Base-by-base conservation (phyloP, 2,888 invertebrate genomes). In the Arctia plantaginis region DNA sequence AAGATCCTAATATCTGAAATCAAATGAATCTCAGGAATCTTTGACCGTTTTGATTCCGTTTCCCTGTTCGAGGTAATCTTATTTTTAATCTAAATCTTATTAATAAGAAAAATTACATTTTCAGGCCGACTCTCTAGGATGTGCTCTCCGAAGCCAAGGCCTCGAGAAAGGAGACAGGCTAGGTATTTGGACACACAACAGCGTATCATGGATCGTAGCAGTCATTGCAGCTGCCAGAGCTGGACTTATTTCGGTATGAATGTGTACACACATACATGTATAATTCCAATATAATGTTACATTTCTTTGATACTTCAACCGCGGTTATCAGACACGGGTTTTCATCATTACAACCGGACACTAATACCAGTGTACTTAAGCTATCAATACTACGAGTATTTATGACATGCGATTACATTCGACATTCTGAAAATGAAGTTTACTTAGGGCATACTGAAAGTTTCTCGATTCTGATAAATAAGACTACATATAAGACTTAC, bases 111-210 rank as follows among this genome's bases (percentile, higher is more conserved):
- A 20, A 39, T 69, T 59, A 59, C 6, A 62, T 41, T 89, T 90
- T 35, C 88, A 98, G 96, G 97, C 97, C 0, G 97, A 98, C 87
- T 94, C 96, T 65, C 88, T 98, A 12, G 98, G 98, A 1, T 97
- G 97, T 70, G 98, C 98, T 0, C 94, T 99, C 0, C 89, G 97
- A 66, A 96, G 96, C 27, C 91, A 98, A 47, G 98, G 98, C 0
- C 90, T 98, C 72, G 90, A 96, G 82, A 97, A 96, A 77, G 98
- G 98, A 0, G 98, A 99, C 87, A 92, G 98, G 8, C 87, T 99
- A 1, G 99, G 98, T 0, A 93, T 99, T 33, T 98, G 98, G 98
- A 97, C 97, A 0, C 98, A 98, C 39, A 99, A 98, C 92, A 94
- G 96, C 62, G 91, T 96, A 3, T 97, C 98, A 84, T 99, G 98